Percentiles rank a stretch among this genome's conserved stretches.
Conservation (phyloP, 2,888 invertebrate species). For the Drosophila tripunctata region DNA sequence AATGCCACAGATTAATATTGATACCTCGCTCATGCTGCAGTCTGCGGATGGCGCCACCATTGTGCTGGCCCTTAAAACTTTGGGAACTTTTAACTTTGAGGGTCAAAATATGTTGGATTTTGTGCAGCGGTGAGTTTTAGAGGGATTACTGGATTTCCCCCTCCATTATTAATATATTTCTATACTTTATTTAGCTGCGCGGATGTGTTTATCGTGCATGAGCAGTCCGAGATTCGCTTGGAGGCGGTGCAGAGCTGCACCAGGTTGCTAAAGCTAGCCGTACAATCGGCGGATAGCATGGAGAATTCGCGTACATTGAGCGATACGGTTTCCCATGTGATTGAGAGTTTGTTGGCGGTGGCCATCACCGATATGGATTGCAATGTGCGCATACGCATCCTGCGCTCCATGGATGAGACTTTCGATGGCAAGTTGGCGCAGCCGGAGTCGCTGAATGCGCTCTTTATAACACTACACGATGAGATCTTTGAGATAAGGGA, state of each 20-base stretch:
- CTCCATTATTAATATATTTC: background rate
- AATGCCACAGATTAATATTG: conserved; percentile 83
- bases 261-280: conserved; percentile 92
- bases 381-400: conserved; percentile 96
- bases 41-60: conserved; percentile 91
- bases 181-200: conserved; percentile 88
- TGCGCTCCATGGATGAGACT: conserved; percentile 94
- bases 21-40: conserved; percentile 67
- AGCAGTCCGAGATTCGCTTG: conserved; percentile 94
- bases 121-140: conserved; percentile 87
- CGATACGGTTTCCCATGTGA: conserved; percentile 94
- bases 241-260: conserved; percentile 98
- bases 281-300: conserved; percentile 86
- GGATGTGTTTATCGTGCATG: conserved; percentile 94
- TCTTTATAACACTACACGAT: conserved; percentile 98
- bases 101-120: conserved; percentile 96
- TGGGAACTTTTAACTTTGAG: conserved; percentile 96
- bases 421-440: conserved; percentile 98
- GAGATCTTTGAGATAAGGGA: conserved; percentile 98
- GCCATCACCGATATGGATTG: conserved; percentile 98
- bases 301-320: conserved; percentile 93
- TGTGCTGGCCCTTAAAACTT: conserved; percentile 95
- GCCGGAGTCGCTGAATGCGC: conserved; percentile 95
- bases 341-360: conserved; percentile 95
- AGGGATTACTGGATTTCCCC: no score